Conservation (phyloP, 2,797 vertebrate species). For the Busarellus nigricollis region DNA sequence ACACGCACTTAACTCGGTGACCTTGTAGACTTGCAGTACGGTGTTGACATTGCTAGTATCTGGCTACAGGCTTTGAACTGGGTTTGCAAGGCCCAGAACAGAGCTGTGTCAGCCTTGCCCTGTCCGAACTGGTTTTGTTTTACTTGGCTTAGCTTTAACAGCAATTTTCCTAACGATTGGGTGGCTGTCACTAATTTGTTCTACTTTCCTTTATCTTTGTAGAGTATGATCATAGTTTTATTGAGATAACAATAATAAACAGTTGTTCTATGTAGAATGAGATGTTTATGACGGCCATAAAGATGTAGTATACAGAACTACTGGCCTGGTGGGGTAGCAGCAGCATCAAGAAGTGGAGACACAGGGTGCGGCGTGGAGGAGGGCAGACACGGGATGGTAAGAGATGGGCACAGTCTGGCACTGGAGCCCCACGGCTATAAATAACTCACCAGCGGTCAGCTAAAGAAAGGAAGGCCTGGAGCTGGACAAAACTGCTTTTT, state of each 20-base stretch:
- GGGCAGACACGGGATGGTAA: not conserved
- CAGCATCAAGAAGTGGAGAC: accelerated
- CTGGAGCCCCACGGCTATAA: not conserved
- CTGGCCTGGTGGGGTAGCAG: not conserved
- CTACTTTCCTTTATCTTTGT: not conserved
- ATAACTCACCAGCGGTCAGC: not conserved
- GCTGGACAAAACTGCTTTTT: not conserved
- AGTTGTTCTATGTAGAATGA: not conserved
- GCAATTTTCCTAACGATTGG: accelerated
- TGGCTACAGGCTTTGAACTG: not conserved
- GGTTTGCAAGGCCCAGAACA: not conserved
- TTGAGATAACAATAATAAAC: not conserved
- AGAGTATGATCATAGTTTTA: not conserved
- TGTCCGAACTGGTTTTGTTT: not conserved
- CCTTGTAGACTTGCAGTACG: not conserved
- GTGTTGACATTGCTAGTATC: not conserved
- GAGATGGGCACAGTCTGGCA: not conserved
- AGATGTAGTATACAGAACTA: not conserved
- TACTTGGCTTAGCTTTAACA: not conserved
- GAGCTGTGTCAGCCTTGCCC: not conserved
- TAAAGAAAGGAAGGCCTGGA: not conserved
- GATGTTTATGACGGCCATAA: not conserved
- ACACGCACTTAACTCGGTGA: not conserved
- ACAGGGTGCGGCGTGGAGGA: not conserved
- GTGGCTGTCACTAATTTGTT: not conserved